Evolutionary conservation across 2,113 vertebrate species (phyloP).

Genomic region (Nannospalax galili): DNA sequence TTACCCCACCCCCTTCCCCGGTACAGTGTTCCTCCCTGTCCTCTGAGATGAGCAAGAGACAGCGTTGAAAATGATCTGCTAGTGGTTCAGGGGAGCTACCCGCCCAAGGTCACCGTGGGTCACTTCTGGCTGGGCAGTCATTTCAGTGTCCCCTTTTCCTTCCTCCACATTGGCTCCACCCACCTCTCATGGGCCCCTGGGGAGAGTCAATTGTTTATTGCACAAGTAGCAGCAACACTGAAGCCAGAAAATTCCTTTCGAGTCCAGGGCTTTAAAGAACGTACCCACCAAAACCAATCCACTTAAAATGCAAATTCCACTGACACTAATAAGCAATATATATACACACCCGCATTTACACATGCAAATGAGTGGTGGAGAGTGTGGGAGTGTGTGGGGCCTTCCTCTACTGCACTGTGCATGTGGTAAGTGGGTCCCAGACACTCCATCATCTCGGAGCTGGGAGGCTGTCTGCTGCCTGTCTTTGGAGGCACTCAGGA

Average conservation of each 20-base stretch:
- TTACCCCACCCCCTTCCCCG: neutral
- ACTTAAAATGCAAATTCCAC: constrained; percentile 81
- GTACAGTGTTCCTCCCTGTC: neutral
- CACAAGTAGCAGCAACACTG: neutral
- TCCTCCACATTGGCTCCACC: neutral
- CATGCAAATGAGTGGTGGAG: constrained; percentile 68
- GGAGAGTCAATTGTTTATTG: constrained; percentile 39
- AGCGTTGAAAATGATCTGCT: neutral
- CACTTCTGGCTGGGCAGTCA: neutral
- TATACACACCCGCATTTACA: constrained; percentile 76
- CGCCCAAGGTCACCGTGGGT: neutral
- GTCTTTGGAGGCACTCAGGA: fast-evolving
- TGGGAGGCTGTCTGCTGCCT: neutral
- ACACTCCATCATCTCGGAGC: neutral
- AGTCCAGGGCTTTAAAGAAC: constrained; percentile 70
- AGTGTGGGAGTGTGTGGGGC: fast-evolving
- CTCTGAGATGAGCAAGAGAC: neutral
- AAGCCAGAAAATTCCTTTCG: constrained; percentile 62
- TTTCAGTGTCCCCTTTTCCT: neutral
- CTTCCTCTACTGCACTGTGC: neutral
- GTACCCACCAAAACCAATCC: constrained; percentile 68
- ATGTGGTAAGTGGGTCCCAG: fast-evolving
- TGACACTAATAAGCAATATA: constrained; percentile 82
- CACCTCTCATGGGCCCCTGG: neutral
- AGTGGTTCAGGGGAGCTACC: neutral